A percentile compares a stretch with the other conserved stretches of the same genome.
Conservation (phyloP, 2,797 vertebrate genomes). For the Eurystomus glaucurus region DNA sequence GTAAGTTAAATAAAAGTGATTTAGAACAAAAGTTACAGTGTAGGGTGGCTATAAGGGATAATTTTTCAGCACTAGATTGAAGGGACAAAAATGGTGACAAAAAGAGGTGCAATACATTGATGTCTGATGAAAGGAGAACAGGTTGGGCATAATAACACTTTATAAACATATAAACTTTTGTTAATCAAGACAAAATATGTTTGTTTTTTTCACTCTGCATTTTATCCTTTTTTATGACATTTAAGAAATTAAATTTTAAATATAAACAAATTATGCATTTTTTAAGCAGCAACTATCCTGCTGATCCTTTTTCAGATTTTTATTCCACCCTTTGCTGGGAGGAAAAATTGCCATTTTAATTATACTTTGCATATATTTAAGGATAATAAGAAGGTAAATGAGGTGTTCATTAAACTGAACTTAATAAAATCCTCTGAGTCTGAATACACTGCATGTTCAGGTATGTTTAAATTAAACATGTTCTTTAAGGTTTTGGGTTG, state of each 20-base stretch:
- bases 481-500: not conserved
- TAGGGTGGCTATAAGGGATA: not conserved
- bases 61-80: not conserved
- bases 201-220: not conserved
- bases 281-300: not conserved
- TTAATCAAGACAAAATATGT: not conserved
- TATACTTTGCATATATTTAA: not conserved
- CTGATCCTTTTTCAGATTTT: no score
- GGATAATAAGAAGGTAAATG: not conserved
- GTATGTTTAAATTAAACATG: not conserved
- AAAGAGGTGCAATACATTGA: not conserved
- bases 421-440: constrained; percentile 12
- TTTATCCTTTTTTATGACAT: not conserved
- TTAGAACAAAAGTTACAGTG: not conserved
- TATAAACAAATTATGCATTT: not conserved
- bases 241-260: constrained; percentile 15
- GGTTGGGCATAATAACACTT: not conserved
- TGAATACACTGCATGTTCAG: not conserved
- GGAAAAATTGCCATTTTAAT: constrained; percentile 34
- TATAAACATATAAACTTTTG: not conserved
- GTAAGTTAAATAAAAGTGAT: not conserved
- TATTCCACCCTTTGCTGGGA: not conserved
- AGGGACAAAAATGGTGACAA: not conserved
- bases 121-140: not conserved
- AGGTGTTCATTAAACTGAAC: not conserved